Evolutionary conservation across 2,797 vertebrate species (phyloP), one percentile per base, ranked within the genome.

Genomic region (Sebastes steindachneri): DNA sequence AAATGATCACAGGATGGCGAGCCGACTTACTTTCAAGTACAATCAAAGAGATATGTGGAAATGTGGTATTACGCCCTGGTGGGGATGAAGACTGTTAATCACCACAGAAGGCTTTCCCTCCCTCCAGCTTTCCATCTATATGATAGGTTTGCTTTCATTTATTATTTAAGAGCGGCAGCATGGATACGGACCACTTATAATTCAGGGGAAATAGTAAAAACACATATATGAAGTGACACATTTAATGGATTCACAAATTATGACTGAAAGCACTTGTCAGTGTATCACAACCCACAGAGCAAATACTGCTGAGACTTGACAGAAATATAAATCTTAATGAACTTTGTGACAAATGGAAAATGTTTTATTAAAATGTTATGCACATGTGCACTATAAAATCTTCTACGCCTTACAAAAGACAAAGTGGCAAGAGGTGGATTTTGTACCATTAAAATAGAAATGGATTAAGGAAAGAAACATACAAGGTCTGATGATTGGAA

Each of bases 11-110:
- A 69, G 45, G 33, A 51, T 5, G 64, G 65, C 5, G 54, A 79
- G 58, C 76, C 26, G 71, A 73, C 51, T 60, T 28, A 26, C 67
- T 81, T 85, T 86, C 58, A 80, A 65, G 41, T 77, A 58, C 26
- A 75, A 57, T 69, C 33, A 86, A 76, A 76, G 63, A 63, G 68
- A 68, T 31, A 45, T 57, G 29, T 82, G 82, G 74, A 83, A 82
- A 80, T 58, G 55, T 69, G 67, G 73, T 70, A 11, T 81, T 37
- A 57, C 9, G 25, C 59, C 58, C 68, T 64, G 70, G 8, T 55
- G 53, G 84, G 70, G 26, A 68, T 31, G 12, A 65, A 51, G 41
- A 81, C 57, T 76, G 51, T 59, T 80, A 79, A 89, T 81, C 72
- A 84, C 55, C 4, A 26, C 51, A 62, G 58, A 26, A 59, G 29